Evolutionary conservation across 2,888 invertebrate species (phyloP), one percentile per base, ranked within the genome.

Genomic region (Xestoiulus laeticollis): DNA sequence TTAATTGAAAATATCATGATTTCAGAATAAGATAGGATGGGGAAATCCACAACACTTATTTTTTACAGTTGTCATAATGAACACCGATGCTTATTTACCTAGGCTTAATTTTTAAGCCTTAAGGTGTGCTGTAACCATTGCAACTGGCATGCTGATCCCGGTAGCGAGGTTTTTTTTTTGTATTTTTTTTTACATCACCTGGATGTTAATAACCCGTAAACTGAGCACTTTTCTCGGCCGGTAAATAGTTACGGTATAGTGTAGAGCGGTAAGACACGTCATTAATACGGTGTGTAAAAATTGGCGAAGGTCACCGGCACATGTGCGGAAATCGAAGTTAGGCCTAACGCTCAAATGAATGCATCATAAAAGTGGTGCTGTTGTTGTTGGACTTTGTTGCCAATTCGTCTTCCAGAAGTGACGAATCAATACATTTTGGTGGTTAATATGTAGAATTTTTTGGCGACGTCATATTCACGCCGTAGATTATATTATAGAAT

Each of bases 381-480:
- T 68, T 8, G 53, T 19, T n/a, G n/a, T 59, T 59, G 53, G 53
- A n/a, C n/a, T 59, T 59, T n/a, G 53, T n/a, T n/a, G 53, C 53
- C 53, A 19, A 53, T 53, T 53, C n/a, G 53, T 19, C 53, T n/a
- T 53, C 59, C 59, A 68, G 59, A 68, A 68, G 59, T 68, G 22
- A 68, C 59, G 59, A 68, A 68, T 68, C 59, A 68, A 68, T 68
- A 68, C 53, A n/a, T 59, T n/a, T 59, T n/a, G 53, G 19, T n/a
- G 53, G n/a, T 59, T 59, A 59, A 59, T 59, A n/a, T 38, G 38
- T 38, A 38, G 38, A 38, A 8, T 5, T 4, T 48, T 12, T 38
- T 38, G 38, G 38, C 38, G 5, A 38, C 38, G 38, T 38, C 33
- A 6, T 38, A 38, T 38, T 5, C 33, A 38, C 6, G 8, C 48